Evolutionary conservation across 2,888 invertebrate genomes (phyloP), one percentile per base, ranked within the genome.

Genomic region (Zele albiditarsus): DNA sequence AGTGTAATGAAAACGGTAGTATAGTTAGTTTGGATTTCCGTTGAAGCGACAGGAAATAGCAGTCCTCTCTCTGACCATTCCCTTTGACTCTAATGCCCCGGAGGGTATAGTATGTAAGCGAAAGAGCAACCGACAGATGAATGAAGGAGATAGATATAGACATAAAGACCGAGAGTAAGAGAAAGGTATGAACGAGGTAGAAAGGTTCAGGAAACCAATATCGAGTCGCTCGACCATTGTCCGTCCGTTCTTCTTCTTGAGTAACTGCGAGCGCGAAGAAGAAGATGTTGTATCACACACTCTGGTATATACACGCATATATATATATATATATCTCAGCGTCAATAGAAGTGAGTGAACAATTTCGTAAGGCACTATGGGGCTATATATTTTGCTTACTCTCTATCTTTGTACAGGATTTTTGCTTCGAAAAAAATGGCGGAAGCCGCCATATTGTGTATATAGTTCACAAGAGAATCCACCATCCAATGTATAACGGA

Each of bases 401-500:
- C n/a, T 23, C 49, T n/a, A 57, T 60, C n/a, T 60, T 60, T 27
- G 3, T 14, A 69, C 53, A 33, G 33, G 28, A 57, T 66, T 72
- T 72, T 75, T 77, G 72, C 83, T 85, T 84, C 81, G 83, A 84
- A 83, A 84, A 84, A 84, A 12, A 38, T n/a, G 12, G 84, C 82
- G 82, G 80, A 71, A 66, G 53, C 72, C 66, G 60, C 49, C 31
- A 46, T 42, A 25, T 31, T 28, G 62, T 62, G 28, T n/a, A 14
- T 16, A 27, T 28, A 33, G 23, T 16, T 23, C 66, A 38, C 57
- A 25, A 49, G 63, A 33, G 27, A 57, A 20, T 16, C 33, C 62
- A n/a, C 49, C 23, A 63, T 6, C 33, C 63, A 46, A 20, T 2
- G 14, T 57, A 58, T 53, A 27, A 49, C 60, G 79, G 77, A 81